Conservation (phyloP, 2,113 vertebrate species). For the Todiramphus saurophagus region DNA sequence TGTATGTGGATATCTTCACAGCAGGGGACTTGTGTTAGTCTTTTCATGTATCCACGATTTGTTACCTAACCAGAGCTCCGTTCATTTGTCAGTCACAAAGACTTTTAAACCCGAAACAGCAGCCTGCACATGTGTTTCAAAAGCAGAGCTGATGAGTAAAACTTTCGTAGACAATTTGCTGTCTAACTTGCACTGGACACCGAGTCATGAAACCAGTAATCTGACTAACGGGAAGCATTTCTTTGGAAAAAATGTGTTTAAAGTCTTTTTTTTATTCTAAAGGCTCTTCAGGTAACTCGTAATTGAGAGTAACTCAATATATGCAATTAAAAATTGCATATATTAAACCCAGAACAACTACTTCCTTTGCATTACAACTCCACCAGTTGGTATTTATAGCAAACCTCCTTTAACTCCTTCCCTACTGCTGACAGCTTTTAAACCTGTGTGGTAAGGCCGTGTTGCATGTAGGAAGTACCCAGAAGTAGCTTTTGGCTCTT, state of each 20-base stretch:
- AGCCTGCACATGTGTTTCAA: neutral
- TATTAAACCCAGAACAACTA: neutral
- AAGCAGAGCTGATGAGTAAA: neutral
- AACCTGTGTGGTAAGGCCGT: fast-evolving
- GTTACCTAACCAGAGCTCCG: neutral
- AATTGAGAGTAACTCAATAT: neutral
- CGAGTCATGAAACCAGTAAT: slow-evolving; percentile 1
- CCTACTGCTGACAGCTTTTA: neutral
- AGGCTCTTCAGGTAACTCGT: neutral
- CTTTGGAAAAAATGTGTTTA: neutral
- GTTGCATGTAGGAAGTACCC: neutral
- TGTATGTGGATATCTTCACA: neutral
- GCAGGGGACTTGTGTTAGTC: neutral
- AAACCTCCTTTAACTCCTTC: neutral
- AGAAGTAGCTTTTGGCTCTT: neutral
- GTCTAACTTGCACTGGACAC: neutral
- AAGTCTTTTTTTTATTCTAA: neutral
- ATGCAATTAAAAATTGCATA: neutral
- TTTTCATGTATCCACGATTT: neutral
- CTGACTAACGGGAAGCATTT: neutral
- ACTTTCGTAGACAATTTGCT: neutral
- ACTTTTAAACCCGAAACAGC: slow-evolving; percentile 27
- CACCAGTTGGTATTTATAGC: neutral
- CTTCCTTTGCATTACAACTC: neutral
- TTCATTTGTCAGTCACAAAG: neutral